Conservation (phyloP, 1,140 invertebrate genomes). For the Bombus sylvicola region DNA sequence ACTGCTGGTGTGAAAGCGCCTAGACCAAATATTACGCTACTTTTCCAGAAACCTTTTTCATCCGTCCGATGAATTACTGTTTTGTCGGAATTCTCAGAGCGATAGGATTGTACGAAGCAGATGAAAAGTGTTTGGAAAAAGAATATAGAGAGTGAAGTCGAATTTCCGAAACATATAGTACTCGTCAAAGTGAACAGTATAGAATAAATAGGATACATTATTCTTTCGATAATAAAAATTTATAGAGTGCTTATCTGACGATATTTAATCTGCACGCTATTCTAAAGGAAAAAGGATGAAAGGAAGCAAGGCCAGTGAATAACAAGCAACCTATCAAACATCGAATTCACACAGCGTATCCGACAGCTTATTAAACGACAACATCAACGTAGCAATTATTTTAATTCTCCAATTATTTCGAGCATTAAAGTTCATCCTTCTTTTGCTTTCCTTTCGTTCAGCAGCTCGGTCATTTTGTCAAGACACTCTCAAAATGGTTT, state of each 20-base stretch:
- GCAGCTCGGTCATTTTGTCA: not conserved
- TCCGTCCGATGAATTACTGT: not conserved
- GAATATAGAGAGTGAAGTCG: not conserved
- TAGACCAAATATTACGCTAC: slow-evolving; percentile 15
- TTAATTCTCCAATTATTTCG: slow-evolving; percentile 2
- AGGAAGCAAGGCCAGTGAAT: not conserved
- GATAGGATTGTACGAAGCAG: not conserved
- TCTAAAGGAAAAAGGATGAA: not conserved
- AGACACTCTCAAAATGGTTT: not conserved
- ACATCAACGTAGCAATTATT: slow-evolving; percentile 3
- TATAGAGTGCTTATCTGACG: not conserved
- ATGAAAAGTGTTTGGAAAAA: not conserved
- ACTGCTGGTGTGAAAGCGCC: slow-evolving; percentile 54
- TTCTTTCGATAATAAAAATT: not conserved
- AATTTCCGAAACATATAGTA: too few relatives aligned
- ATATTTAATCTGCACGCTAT: not conserved
- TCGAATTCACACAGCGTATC: not conserved
- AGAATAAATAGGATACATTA: too few relatives aligned
- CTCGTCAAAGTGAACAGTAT: too few relatives aligned
- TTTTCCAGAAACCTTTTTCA: not conserved
- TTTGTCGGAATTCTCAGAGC: not conserved
- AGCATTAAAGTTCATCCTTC: not conserved
- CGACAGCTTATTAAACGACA: not conserved
- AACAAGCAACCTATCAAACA: not conserved
- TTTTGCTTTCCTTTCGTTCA: not conserved